These are phyloP conservation scores for Pterois miles DNA, from an alignment of 2,797 vertebrate species.

Conservation along the genomic window DNA sequence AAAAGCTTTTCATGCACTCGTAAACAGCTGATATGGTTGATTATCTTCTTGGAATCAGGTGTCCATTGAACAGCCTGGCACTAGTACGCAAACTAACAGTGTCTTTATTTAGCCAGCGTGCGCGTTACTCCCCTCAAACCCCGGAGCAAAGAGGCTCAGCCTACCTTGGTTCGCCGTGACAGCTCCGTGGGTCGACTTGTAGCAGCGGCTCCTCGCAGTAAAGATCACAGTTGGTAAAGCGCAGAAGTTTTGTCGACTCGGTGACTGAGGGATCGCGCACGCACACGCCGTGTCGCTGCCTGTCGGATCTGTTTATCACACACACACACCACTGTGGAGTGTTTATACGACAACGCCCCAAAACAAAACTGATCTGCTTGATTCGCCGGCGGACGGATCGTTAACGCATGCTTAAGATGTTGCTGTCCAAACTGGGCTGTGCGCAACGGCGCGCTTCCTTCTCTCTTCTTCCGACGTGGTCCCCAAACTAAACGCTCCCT, in stretches of 20 bases:
- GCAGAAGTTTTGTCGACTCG: constrained; percentile 71
- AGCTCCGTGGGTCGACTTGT: constrained; percentile 51
- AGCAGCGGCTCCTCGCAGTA: constrained; percentile 35
- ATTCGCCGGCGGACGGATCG: constrained; percentile 33
- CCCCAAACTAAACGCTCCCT: constrained; percentile 73
- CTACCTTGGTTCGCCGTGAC: constrained; percentile 68
- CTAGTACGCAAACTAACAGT: constrained; percentile 15
- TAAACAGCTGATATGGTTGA: constrained; percentile 13
- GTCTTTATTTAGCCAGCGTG: constrained; percentile 4
- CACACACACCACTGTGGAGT: neutral
- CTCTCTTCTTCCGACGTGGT: constrained; percentile 37
- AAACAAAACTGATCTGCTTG: constrained; percentile 49
- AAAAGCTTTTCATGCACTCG: neutral
- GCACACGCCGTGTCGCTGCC: constrained; percentile 1
- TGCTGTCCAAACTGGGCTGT: constrained; percentile 58
- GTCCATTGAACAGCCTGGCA: neutral
- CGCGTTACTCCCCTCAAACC: constrained; percentile 3
- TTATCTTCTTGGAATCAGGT: neutral
- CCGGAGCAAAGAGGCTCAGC: constrained; percentile 29
- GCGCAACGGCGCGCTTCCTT: constrained; percentile 66
- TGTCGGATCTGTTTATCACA: constrained; percentile 3
- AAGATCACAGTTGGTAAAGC: constrained; percentile 32
- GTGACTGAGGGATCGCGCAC: constrained; percentile 31
- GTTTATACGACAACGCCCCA: constrained; percentile 52
- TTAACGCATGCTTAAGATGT: constrained; percentile 48